Percentiles rank a stretch among this genome's conserved stretches.
Conservation (phyloP, 1,140 invertebrate genomes). For the Cryptotermes secundus region DNA sequence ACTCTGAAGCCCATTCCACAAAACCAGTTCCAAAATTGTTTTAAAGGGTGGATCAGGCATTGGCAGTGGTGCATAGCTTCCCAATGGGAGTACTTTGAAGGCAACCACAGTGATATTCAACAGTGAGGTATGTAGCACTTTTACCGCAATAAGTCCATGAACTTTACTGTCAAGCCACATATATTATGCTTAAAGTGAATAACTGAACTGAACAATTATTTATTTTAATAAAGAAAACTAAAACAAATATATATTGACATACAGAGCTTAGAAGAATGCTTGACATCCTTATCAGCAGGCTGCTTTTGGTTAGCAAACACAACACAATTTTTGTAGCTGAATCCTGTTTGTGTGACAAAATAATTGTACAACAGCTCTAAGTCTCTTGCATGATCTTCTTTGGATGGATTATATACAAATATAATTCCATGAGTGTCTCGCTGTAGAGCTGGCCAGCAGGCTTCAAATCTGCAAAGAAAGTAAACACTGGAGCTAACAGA, state of each 20-base stretch:
- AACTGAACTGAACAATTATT: not conserved
- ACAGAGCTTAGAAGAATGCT: constrained; percentile 43
- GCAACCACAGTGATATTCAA: too few species aligned
- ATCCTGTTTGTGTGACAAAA: constrained; percentile 62
- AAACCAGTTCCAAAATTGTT: too few species aligned
- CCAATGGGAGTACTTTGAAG: too few species aligned
- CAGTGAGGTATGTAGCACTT: too few species aligned
- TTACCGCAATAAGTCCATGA: too few species aligned
- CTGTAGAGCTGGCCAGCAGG: constrained; percentile 75
- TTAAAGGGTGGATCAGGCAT: too few species aligned
- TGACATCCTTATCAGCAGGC: constrained; percentile 49
- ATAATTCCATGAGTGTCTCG: constrained; percentile 70
- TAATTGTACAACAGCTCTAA: constrained; percentile 72
- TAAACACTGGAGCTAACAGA: too few species aligned
- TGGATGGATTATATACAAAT: constrained; percentile 67
- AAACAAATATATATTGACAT: constrained; percentile 39
- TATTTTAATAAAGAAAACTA: constrained; percentile 6
- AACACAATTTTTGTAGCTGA: constrained; percentile 58
- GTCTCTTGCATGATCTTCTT: constrained; percentile 58
- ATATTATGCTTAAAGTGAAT: too few species aligned
- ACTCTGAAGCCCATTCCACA: too few species aligned
- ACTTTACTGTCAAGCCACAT: too few species aligned
- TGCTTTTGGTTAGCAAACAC: constrained; percentile 53
- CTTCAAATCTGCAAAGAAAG: constrained; percentile 61
- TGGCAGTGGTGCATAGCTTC: too few species aligned